Base-by-base conservation (phyloP, 2,888 invertebrate species). In the Eristalinus sepulchralis region DNA sequence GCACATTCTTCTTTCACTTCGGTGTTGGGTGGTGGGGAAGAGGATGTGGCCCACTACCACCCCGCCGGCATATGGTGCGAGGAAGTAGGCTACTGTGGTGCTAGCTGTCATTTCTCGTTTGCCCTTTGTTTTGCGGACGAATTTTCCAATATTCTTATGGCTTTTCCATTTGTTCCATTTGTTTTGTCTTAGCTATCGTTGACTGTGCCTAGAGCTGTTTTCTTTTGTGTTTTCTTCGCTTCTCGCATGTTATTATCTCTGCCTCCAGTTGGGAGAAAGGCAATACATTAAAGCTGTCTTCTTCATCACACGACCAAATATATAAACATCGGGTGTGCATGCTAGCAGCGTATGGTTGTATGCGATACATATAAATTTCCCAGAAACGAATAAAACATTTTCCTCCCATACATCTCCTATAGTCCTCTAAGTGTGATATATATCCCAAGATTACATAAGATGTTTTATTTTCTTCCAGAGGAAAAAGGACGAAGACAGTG, bases 371-470 rank as follows among this genome's bases (percentile, higher is more conserved):
- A 92, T 92, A 92, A 92, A 92, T 92, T 92, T 91, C 90, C 90
- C 89, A 91, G 91, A 90, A 91, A 91, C 91, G 91, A 90, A 92
- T 92, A 92, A 92, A 92, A 91, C 92, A 92, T 92, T 92, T 92
- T 90, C 91, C 83, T 83, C 87, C 83, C 87, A 89, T 89, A 72
- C 90, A 88, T 88, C 88, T 83, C 82, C 80, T 78, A 70, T 88
- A 88, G 88, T 88, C 89, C 90, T 90, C 90, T 92, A 92, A 92
- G 92, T 92, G 92, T 92, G 92, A 92, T 92, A 92, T 92, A 92
- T 92, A 91, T 92, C 90, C 90, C 89, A 90, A 92, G 92, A 92
- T 92, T 92, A 92, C 91, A 91, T 91, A 91, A 91, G 91, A 91
- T 91, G 90, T 89, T 91, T 91, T 90, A 90, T 90, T 90, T 90